Conservation (phyloP, 2,888 invertebrate genomes). For the Scrobipalpa costella region DNA sequence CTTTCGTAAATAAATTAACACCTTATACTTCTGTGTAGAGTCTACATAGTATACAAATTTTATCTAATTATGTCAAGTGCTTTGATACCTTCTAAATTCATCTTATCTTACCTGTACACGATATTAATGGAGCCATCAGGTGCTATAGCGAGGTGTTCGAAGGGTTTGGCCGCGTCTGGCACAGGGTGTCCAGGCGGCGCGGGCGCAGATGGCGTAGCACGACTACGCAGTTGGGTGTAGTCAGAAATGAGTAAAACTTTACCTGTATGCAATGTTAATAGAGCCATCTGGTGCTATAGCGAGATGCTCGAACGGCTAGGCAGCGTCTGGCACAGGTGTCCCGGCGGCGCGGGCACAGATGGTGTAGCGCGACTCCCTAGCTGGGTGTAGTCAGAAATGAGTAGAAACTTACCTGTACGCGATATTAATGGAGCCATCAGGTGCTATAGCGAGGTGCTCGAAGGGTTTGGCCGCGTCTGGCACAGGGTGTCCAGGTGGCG, state of each 20-base stretch:
- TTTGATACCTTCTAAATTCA: too few relatives aligned
- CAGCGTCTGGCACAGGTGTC: constrained; percentile 62
- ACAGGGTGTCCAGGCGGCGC: constrained; percentile 62
- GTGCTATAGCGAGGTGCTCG: constrained; percentile 89
- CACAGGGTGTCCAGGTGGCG: constrained; percentile 59
- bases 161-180: constrained; percentile 80
- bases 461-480: constrained; percentile 83
- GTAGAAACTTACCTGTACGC: constrained; percentile 86
- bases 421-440: constrained; percentile 91
- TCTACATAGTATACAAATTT: too few relatives aligned
- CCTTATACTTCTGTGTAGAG: too few relatives aligned
- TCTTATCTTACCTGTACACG: constrained; percentile 81
- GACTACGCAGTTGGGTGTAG: constrained; percentile 95
- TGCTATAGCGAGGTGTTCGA: constrained; percentile 90
- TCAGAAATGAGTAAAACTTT: constrained; percentile 97
- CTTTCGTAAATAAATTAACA: too few relatives aligned
- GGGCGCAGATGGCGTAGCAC: constrained; percentile 88
- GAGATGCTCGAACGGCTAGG: constrained; percentile 89
- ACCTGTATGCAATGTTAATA: constrained; percentile 90
- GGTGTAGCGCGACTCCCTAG: constrained; percentile 91
- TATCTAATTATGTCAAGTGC: too few relatives aligned
- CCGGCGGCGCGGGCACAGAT: constrained; percentile 81
- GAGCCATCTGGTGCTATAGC: constrained; percentile 90
- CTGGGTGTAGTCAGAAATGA: constrained; percentile 98
- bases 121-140: constrained; percentile 92